Evolutionary conservation across 2,888 invertebrate genomes (phyloP), one percentile per base, ranked within the genome.

Genomic region (Epiblema foenella): DNA sequence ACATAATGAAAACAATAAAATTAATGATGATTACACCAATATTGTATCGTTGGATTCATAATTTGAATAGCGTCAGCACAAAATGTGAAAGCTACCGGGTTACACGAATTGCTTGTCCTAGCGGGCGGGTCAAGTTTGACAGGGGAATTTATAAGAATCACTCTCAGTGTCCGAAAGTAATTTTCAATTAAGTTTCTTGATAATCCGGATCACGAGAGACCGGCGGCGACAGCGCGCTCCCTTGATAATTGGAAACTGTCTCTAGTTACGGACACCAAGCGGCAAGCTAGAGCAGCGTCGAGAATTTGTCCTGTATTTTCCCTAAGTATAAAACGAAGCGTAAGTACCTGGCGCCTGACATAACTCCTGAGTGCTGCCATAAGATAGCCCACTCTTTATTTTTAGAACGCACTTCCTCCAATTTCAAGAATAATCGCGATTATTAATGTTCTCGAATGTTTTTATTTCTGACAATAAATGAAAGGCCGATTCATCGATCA

Each of bases 401-500:
- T 79, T 83, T 83, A 85, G 81, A 76, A 77, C 78, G 69, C 76
- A 85, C 84, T 83, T 85, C 85, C 83, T 81, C 80, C 81, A 83
- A 87, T 87, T 88, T 87, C 76, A 79, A 78, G 75, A 77, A 83
- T 85, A 86, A 87, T 86, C 83, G 84, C 84, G 81, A 85, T 83
- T 84, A 88, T 87, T 85, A 87, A 81, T 81, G 77, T 78, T 79
- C 82, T 84, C 79, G 77, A 81, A 80, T 82, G 81, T 76, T 81
- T 85, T 85, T 85, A 3, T 83, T 81, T 82, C 77, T 77, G 80
- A 76, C 76, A 75, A 81, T 82, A 62, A 83, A 87, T 85, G 87
- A 90, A 91, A 87, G 88, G 82, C 84, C 89, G 87, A 91, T 90
- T 91, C 90, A 93, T 93, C 90, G 88, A 90, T 89, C 85, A 86